phyloP scores from a whole-genome alignment of 2,113 vertebrate species.

The Candoia aspera region DNA sequence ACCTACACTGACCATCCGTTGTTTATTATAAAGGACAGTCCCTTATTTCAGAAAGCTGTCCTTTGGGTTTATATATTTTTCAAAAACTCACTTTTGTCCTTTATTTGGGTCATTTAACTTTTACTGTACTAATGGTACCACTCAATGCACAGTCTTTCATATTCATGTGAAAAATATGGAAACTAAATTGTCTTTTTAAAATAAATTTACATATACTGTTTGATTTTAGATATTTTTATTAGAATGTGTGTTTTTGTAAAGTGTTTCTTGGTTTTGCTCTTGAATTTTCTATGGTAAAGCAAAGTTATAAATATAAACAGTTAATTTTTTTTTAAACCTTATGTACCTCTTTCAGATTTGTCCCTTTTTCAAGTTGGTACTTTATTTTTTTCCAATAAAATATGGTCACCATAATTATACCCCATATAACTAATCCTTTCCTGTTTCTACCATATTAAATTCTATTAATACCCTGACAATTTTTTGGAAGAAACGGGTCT shows the following conservation, averaged over 20 bases:
- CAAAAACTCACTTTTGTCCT: background rate
- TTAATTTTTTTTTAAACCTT: background rate
- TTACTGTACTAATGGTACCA: background rate
- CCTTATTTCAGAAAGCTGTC: background rate
- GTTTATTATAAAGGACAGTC: background rate
- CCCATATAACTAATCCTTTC: background rate
- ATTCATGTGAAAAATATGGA: background rate
- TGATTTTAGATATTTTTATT: background rate
- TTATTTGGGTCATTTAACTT: background rate
- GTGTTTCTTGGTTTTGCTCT: background rate
- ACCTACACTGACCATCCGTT: background rate
- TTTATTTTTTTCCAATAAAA: background rate
- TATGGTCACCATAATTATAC: background rate
- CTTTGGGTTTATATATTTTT: background rate
- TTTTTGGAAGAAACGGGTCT: background rate
- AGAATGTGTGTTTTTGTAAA: background rate
- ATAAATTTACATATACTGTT: background rate
- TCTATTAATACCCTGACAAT: background rate
- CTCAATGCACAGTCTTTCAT: no score
- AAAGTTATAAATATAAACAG: background rate
- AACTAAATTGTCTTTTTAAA: background rate
- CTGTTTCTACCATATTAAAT: background rate
- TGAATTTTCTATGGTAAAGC: background rate
- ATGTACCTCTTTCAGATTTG: background rate
- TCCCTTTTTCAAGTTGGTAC: background rate